These are phyloP conservation scores for Crocidura indochinensis DNA, from an alignment of 2,797 vertebrate species.

Conservation along the genomic window DNA sequence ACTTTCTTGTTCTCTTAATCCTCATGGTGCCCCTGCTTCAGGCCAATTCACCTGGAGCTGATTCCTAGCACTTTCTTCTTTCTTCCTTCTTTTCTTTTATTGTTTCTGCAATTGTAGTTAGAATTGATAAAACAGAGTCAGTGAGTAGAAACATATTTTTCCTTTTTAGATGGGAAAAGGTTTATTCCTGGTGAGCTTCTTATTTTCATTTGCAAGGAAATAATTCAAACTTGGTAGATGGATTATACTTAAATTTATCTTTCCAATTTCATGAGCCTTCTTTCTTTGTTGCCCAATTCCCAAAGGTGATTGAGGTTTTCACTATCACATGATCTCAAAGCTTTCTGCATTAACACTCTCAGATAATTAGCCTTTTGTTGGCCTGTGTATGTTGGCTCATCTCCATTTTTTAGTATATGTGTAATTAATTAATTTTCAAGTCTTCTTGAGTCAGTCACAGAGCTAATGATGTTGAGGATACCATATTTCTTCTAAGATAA, in stretches of 20 bases:
- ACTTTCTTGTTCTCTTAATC: no score
- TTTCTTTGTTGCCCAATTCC: slow-evolving; percentile 48
- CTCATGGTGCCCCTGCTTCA: no score
- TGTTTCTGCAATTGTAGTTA: neutral
- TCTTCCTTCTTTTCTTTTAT: no score
- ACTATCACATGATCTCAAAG: slow-evolving; percentile 47
- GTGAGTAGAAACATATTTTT: neutral
- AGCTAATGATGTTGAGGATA: slow-evolving; percentile 75
- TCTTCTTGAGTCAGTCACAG: slow-evolving; percentile 63
- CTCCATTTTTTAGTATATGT: slow-evolving; percentile 67
- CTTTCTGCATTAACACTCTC: slow-evolving; percentile 48
- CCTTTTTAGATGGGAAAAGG: slow-evolving; percentile 42
- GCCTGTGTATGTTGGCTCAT: slow-evolving; percentile 60
- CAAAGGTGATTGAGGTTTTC: slow-evolving; percentile 29
- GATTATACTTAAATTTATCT: slow-evolving; percentile 37
- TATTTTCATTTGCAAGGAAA: slow-evolving; percentile 51
- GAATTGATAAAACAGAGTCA: neutral
- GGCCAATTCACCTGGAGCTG: no score
- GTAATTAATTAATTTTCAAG: slow-evolving; percentile 80
- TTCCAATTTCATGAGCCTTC: slow-evolving; percentile 17
- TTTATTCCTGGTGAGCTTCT: slow-evolving; percentile 54
- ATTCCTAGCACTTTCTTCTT: no score
- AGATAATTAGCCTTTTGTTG: slow-evolving; percentile 36
- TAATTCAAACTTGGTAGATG: slow-evolving; percentile 55
- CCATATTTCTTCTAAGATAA: slow-evolving; percentile 74